Evolutionary conservation across 2,888 invertebrate species (phyloP).

Genomic region (Aleiodes alternator): DNA sequence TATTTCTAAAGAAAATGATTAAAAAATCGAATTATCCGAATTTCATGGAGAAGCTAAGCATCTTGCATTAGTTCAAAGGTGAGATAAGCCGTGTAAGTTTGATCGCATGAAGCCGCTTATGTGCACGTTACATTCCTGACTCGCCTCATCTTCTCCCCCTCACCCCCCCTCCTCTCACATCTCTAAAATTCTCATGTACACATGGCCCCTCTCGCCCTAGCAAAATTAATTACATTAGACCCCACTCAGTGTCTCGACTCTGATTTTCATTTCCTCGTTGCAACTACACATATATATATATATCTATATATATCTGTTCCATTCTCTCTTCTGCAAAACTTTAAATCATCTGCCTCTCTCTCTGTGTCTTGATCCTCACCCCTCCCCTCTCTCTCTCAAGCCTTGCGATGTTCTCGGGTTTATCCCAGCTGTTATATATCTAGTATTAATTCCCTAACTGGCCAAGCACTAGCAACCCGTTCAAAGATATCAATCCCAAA

Average conservation of each 20-base stretch:
- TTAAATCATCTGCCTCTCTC: constrained; percentile 19
- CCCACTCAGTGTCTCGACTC: constrained; percentile 41
- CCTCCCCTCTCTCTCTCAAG: too few relatives aligned
- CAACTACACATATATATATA: constrained; percentile 19
- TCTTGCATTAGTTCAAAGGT: too few relatives aligned
- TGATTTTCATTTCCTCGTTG: constrained; percentile 56
- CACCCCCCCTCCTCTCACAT: neutral
- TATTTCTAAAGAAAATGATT: too few relatives aligned
- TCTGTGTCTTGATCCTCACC: neutral
- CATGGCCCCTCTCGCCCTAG: neutral
- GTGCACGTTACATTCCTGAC: constrained; percentile 6
- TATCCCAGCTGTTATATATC: constrained; percentile 20
- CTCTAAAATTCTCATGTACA: neutral
- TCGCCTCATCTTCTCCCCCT: constrained; percentile 1
- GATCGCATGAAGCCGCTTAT: too few relatives aligned
- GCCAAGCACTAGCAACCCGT: constrained; percentile 9
- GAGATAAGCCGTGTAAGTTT: too few relatives aligned
- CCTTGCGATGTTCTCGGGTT: neutral
- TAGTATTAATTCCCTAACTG: constrained; percentile 40
- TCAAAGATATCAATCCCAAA: constrained; percentile 48
- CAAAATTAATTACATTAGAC: constrained; percentile 49
- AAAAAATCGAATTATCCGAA: too few relatives aligned
- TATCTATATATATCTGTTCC: too few relatives aligned
- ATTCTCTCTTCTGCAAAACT: constrained; percentile 7
- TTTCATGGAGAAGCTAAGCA: too few relatives aligned